Evolutionary conservation across 1,140 invertebrate genomes (phyloP).

Genomic region (Drosophila murphyi): DNA sequence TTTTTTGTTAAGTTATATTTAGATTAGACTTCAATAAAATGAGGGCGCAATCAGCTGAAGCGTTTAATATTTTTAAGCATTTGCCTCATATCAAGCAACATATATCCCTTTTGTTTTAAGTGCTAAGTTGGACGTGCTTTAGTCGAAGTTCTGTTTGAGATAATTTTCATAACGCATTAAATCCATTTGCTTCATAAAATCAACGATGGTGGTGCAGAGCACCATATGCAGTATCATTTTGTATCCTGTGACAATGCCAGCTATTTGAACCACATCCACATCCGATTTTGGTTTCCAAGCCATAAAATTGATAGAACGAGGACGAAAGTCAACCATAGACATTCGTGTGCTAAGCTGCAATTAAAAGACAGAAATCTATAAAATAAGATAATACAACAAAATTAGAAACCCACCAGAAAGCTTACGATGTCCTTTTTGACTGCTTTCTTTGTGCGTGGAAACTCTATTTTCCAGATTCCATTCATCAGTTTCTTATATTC

Average conservation of each 20-base stretch:
- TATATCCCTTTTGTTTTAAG: too few species aligned
- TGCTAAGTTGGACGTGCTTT: neutral
- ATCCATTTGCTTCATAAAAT: conserved; percentile 38
- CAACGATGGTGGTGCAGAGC: conserved; percentile 18
- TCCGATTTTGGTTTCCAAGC: conserved; percentile 3
- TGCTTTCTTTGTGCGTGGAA: neutral
- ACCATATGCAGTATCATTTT: conserved; percentile 36
- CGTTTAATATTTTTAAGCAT: too few species aligned
- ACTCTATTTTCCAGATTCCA: conserved; percentile 25
- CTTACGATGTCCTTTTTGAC: conserved; percentile 2
- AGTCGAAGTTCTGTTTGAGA: conserved; percentile 9
- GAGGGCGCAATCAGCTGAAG: too few species aligned
- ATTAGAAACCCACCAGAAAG: conserved; percentile 10
- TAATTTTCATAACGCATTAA: conserved; percentile 20
- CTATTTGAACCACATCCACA: neutral
- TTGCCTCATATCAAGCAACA: too few species aligned
- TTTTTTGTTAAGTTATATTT: too few species aligned
- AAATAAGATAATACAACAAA: neutral
- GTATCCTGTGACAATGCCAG: conserved; percentile 12
- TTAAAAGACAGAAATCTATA: neutral
- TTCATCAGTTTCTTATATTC: conserved; percentile 24
- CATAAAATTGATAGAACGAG: conserved; percentile 2
- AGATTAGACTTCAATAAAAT: too few species aligned
- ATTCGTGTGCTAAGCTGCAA: conserved; percentile 11
- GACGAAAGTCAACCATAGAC: conserved; percentile 4